phyloP scores from a whole-genome alignment of 2,797 vertebrate genomes.

The Propithecus deckenii region DNA sequence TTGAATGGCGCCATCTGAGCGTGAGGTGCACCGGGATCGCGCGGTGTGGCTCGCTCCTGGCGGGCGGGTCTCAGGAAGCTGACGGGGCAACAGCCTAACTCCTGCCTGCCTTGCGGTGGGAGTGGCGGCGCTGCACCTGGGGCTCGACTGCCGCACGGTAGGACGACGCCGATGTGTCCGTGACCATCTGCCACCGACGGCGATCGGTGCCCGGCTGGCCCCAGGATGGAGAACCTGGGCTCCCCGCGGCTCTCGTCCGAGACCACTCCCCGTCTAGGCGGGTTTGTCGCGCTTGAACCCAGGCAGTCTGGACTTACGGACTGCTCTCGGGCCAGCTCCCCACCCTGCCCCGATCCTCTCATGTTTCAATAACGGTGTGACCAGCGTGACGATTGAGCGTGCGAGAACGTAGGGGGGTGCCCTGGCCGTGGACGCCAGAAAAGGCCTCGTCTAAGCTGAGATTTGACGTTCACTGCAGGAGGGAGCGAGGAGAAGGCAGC shows the following conservation, averaged over 20 bases:
- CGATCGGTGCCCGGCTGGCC: not conserved
- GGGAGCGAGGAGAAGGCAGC: not conserved
- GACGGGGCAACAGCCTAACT: not conserved
- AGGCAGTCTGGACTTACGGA: fast-evolving
- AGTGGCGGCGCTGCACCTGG: too few relatives aligned
- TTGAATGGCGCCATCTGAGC: not conserved
- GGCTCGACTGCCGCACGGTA: too few relatives aligned
- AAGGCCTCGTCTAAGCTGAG: not conserved
- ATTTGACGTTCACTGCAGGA: not conserved
- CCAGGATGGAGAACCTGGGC: fast-evolving
- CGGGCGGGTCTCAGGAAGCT: fast-evolving
- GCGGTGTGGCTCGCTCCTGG: fast-evolving
- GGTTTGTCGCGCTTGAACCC: too few relatives aligned
- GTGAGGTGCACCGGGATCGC: fast-evolving
- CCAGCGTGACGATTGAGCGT: fast-evolving
- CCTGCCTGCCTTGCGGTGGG: fast-evolving
- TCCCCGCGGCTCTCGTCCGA: too few relatives aligned
- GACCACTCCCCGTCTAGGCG: not conserved
- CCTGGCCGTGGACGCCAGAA: too few relatives aligned
- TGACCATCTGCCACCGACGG: not conserved
- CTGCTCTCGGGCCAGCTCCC: fast-evolving
- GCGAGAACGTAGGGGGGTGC: fast-evolving
- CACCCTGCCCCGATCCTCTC: too few relatives aligned
- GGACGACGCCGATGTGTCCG: not conserved
- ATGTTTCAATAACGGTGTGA: not conserved